Evolutionary conservation across 2,888 invertebrate genomes (phyloP).

Genomic region (Abrostola tripartita): DNA sequence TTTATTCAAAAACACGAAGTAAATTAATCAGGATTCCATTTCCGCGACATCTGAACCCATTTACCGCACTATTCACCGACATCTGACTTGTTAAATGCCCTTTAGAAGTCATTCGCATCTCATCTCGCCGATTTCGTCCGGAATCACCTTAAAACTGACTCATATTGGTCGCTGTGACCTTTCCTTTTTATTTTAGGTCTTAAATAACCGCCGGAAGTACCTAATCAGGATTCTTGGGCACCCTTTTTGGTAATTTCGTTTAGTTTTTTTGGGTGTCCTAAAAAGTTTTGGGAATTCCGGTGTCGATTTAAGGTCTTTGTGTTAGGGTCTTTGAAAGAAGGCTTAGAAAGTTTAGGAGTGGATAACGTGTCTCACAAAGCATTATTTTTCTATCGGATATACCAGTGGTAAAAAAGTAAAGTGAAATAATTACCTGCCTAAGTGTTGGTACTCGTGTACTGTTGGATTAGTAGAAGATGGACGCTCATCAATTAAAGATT

Average conservation of each 20-base stretch:
- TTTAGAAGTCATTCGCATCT: slow-evolving; percentile 28
- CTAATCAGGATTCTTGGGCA: slow-evolving; percentile 80
- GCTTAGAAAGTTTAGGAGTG: slow-evolving; percentile 29
- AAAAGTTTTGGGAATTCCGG: slow-evolving; percentile 45
- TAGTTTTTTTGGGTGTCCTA: slow-evolving; percentile 27
- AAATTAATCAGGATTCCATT: neutral
- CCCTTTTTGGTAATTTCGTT: slow-evolving; percentile 73
- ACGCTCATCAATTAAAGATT: too few relatives aligned
- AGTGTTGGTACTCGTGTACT: too few relatives aligned
- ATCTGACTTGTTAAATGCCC: slow-evolving; percentile 16
- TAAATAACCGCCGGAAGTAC: slow-evolving; percentile 81
- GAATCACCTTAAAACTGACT: slow-evolving; percentile 77
- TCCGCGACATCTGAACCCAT: slow-evolving; percentile 22
- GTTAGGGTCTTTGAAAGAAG: slow-evolving; percentile 14
- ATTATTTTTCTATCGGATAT: too few relatives aligned
- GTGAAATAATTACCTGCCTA: too few relatives aligned
- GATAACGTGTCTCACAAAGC: too few relatives aligned
- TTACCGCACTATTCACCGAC: slow-evolving; percentile 12
- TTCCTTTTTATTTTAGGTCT: slow-evolving; percentile 79
- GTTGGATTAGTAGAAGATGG: too few relatives aligned
- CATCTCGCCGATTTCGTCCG: slow-evolving; percentile 38
- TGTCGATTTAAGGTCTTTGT: slow-evolving; percentile 17
- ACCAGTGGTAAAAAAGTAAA: too few relatives aligned
- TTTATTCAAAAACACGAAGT: too few relatives aligned
- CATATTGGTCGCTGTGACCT: slow-evolving; percentile 73